These are phyloP conservation scores for Himalopsyche tibetana DNA, from an alignment of 2,888 invertebrate species.

Conservation along the genomic window DNA sequence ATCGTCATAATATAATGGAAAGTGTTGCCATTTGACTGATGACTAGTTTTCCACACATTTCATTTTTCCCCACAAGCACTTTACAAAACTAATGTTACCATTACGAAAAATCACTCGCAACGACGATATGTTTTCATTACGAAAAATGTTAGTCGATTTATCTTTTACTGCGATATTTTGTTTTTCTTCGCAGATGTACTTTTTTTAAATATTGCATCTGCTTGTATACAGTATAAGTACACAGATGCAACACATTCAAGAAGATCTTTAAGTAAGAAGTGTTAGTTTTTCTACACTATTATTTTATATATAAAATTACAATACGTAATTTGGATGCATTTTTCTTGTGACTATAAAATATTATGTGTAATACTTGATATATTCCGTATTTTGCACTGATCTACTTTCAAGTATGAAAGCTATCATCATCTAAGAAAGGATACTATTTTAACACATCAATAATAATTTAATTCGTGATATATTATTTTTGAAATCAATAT, in stretches of 20 bases:
- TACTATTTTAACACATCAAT: not conserved
- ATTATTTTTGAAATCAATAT: no score
- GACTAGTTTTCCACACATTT: slow-evolving; percentile 8
- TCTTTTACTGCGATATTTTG: not conserved
- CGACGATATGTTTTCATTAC: slow-evolving; percentile 39
- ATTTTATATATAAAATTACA: no score
- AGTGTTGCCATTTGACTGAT: slow-evolving; percentile 12
- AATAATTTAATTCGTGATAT: not conserved
- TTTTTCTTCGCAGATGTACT: not conserved
- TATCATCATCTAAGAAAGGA: not conserved
- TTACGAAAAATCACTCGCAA: not conserved
- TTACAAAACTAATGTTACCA: not conserved
- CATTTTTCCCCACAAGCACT: slow-evolving; percentile 2
- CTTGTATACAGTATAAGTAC: no score
- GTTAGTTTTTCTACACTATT: no score
- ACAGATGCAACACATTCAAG: no score
- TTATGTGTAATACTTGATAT: no score
- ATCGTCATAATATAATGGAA: slow-evolving; percentile 9
- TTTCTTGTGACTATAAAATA: no score
- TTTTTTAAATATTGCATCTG: not conserved
- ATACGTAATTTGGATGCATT: no score
- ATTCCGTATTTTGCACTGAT: no score
- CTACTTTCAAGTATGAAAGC: slow-evolving; percentile 23
- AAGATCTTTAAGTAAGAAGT: no score
- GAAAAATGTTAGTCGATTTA: slow-evolving; percentile 37